Base-by-base conservation (phyloP, 2,888 invertebrate species). In the Microplitis deprimator region DNA sequence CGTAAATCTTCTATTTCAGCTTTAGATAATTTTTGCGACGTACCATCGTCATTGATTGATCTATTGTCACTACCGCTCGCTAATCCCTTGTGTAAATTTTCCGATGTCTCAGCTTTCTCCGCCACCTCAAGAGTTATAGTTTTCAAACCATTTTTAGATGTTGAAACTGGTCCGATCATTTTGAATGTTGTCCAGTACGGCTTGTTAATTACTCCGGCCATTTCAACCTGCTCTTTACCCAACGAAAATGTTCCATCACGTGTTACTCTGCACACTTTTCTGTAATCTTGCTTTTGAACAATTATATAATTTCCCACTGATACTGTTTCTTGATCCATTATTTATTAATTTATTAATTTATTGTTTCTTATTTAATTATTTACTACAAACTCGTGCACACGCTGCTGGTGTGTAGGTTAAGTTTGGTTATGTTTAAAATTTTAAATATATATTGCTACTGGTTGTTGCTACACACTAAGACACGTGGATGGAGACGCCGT, bases 1-100 rank as follows among this genome's bases (percentile, higher is more conserved):
- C 95, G 94, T 74, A 98, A 90, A 73, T 93, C 93, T 78, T 94
- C 92, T 73, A 98, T 98, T 86, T 98, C 96, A 72, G 95, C 94
- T 50, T 94, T 93, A 1, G 95, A 94, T 6, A 98, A 90, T 80
- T 94, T 93, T 90, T 98, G 98, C 0, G 97, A 97, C 41, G 91
- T 92, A 13, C 94, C 94, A 86, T 93, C 94, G 86, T 96, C 97
- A 20, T 92, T 90, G 75, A 98, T 95, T 84, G 95, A 93, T 80
- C 98, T 92, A 88, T 98, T 98, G 87, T 98, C 98, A 29, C 88
- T 90, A 5, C 96, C 96, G 81, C 94, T 94, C 77, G 91, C 80
- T 5, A 89, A 88, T 81, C 93, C 93, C 17, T 93, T 93, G 73
- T 93, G 92, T 61, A 95, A 90, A 84, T 93, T 93, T 79, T 93